Percentiles rank a stretch among this genome's conserved stretches.
These are phyloP conservation scores for Marmota flaviventris DNA, from an alignment of 2,113 vertebrate genomes.

Conservation along the genomic window DNA sequence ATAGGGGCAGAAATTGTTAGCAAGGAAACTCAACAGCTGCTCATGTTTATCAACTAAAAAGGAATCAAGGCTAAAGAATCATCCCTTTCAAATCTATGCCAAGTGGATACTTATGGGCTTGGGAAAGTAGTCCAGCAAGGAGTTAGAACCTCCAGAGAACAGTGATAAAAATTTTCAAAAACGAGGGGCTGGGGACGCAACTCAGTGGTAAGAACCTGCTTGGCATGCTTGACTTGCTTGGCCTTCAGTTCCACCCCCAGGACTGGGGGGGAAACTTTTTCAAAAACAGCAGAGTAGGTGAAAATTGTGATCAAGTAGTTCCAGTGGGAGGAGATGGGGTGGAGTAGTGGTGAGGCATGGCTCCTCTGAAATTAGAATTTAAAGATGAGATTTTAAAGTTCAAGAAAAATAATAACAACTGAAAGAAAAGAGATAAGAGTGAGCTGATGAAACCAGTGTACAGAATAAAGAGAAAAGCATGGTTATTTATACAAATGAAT, in stretches of 20 bases:
- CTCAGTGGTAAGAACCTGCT: background rate
- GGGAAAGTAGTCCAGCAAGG: background rate
- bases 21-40: background rate
- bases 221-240: no score
- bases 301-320: background rate
- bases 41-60: background rate
- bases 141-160: background rate
- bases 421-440: conserved; percentile 1
- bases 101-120: background rate
- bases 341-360: background rate
- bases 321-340: background rate
- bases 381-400: background rate
- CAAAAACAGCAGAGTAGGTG: background rate
- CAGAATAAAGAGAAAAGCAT: conserved; percentile 19
- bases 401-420: background rate
- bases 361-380: background rate
- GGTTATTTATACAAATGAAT: background rate
- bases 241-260: background rate
- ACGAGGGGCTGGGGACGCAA: background rate
- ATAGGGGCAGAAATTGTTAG: no score
- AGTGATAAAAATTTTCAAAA: background rate
- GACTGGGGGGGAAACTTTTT: no score
- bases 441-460: background rate
- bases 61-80: background rate
- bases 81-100: background rate